phyloP scores from a whole-genome alignment of 2,888 invertebrate species.

The Dryobota labecula region DNA sequence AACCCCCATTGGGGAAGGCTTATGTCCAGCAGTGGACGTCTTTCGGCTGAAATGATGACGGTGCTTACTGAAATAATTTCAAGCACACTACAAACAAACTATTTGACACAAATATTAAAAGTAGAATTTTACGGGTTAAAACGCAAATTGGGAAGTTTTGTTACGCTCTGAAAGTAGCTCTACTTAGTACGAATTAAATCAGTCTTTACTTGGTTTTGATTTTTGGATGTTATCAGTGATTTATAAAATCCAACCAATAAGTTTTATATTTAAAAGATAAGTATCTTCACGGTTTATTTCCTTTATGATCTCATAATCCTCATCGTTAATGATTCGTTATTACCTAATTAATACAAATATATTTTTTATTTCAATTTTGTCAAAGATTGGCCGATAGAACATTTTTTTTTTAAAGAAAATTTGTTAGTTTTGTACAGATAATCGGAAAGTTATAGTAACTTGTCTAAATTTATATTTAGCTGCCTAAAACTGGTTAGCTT shows the following conservation, averaged over 20 bases:
- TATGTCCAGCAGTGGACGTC: no score
- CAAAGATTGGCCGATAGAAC: neutral
- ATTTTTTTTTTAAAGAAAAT: neutral
- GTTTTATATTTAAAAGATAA: slow-evolving; percentile 41
- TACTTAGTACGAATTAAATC: slow-evolving; percentile 3
- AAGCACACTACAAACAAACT: neutral
- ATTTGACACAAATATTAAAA: neutral
- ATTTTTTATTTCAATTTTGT: neutral
- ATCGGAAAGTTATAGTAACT: slow-evolving; percentile 1
- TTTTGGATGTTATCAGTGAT: slow-evolving; percentile 23
- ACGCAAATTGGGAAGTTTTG: neutral
- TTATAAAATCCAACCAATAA: slow-evolving; percentile 44
- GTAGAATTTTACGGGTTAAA: neutral
- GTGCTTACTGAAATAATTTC: neutral
- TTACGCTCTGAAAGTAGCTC: slow-evolving; percentile 20
- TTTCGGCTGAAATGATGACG: no score
- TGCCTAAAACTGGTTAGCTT: neutral
- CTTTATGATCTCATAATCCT: slow-evolving; percentile 59
- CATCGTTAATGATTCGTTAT: slow-evolving; percentile 46
- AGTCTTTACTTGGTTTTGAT: neutral
- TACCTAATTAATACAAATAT: slow-evolving; percentile 33
- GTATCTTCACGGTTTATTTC: slow-evolving; percentile 55
- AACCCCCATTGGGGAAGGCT: no score
- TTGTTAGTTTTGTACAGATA: slow-evolving; percentile 18
- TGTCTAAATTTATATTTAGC: neutral